Evolutionary conservation across 2,888 invertebrate genomes (phyloP).

Genomic region (Junonia oenone): DNA sequence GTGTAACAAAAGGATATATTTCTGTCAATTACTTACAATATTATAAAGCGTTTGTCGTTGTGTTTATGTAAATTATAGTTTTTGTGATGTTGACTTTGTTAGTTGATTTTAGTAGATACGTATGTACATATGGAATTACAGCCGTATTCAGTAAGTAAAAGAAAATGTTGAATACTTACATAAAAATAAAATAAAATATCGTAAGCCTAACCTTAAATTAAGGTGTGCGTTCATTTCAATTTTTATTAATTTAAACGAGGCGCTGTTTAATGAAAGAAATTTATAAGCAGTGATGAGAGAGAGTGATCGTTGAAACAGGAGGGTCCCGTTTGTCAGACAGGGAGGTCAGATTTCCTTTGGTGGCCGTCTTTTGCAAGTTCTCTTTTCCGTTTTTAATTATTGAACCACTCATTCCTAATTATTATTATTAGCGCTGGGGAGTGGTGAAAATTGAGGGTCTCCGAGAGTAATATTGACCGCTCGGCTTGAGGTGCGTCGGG

Average conservation of each 20-base stretch:
- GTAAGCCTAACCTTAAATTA: conserved; percentile 14
- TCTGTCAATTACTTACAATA: too few relatives aligned
- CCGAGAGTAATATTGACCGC: conserved; percentile 73
- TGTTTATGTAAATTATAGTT: too few relatives aligned
- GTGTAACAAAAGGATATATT: too few relatives aligned
- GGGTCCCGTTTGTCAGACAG: conserved; percentile 37
- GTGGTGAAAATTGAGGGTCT: conserved; percentile 79
- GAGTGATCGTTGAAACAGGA: conserved; percentile 41
- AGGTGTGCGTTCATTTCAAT: conserved; percentile 48
- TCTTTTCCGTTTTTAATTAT: conserved; percentile 81
- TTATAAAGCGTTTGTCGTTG: too few relatives aligned
- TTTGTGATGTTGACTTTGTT: too few relatives aligned
- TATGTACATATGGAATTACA: too few relatives aligned
- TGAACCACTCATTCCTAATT: conserved; percentile 81
- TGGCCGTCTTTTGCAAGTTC: conserved; percentile 64
- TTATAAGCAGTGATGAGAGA: conserved; percentile 60
- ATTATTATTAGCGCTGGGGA: conserved; percentile 79
- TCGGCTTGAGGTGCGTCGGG: conserved; percentile 60
- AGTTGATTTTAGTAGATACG: too few relatives aligned
- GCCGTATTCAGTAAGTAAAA: too few relatives aligned
- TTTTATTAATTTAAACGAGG: conserved; percentile 65
- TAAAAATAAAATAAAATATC: neutral
- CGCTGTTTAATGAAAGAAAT: conserved; percentile 47
- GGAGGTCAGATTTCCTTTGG: conserved; percentile 36
- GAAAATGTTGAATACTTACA: too few relatives aligned